Conservation (phyloP, 2,888 invertebrate genomes). For the Cenopis cana region DNA sequence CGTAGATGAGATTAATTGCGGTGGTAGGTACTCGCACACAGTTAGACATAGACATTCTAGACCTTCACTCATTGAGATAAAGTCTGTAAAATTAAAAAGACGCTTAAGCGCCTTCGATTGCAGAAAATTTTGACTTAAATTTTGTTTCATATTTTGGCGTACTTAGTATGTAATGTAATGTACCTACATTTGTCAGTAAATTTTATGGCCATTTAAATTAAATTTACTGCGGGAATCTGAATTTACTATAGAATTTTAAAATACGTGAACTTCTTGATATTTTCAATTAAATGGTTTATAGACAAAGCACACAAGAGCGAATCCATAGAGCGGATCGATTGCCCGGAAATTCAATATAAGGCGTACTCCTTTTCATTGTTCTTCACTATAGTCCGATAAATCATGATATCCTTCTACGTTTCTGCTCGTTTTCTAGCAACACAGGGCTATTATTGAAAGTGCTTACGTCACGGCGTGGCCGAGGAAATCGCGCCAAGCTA, state of each 20-base stretch:
- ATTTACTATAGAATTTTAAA: not conserved
- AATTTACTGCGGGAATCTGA: not conserved
- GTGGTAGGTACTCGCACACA: slow-evolving; percentile 3
- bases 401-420: slow-evolving; percentile 1
- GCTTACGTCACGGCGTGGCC: slow-evolving; percentile 16
- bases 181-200: not conserved
- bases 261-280: not conserved
- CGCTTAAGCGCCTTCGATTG: not conserved
- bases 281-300: not conserved
- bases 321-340: not conserved
- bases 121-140: not conserved
- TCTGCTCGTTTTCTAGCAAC: slow-evolving; percentile 15
- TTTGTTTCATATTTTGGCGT: slow-evolving; percentile 9
- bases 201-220: not conserved
- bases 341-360: not conserved
- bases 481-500: slow-evolving; percentile 31
- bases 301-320: not conserved
- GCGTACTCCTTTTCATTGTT: not conserved
- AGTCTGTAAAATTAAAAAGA: not conserved
- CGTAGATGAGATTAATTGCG: slow-evolving; percentile 19
- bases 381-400: not conserved
- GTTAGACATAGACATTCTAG: not conserved
- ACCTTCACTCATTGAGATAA: not conserved
- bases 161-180: too few species aligned
- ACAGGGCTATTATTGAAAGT: slow-evolving; percentile 35